Evolutionary conservation across 2,113 vertebrate genomes (phyloP), one percentile per base, ranked within the genome.

Genomic region (Nerophis ophidion): DNA sequence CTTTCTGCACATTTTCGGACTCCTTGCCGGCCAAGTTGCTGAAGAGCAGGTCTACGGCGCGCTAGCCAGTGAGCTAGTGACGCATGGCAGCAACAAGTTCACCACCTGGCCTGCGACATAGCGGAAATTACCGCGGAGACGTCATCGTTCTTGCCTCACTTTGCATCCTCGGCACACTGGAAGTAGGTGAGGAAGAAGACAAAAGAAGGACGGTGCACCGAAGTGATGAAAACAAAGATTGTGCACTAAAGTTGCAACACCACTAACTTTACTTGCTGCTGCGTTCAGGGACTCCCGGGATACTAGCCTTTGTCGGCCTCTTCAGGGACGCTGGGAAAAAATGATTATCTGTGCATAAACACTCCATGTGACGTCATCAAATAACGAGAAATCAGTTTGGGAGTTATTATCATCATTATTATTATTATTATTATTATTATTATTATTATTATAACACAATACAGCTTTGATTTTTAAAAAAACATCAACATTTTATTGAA

Each of bases 51-150:
- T 8, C 35, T n/a, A 40, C 16, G 48, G 26, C 33, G 34, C 15
- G 34, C 26, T 26, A 26, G 26, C 26, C 26, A 15, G 14, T 10
- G 48, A 50, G 19, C 57, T 16, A 13, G 26, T n/a, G 57, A 57
- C 3, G 7, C 70, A 78, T 84, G 67, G 51, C 76, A 56, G 51
- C 13, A 42, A 70, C 55, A 44, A 73, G 40, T 64, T 52, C 16
- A 46, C n/a, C 1, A 34, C 35, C 19, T 6, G 54, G 64, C 34
- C 64, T 59, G 65, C 42, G 57, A 67, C 76, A 78, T 65, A 15
- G 19, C 62, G 84, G 79, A 84, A 86, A 85, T 47, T 16, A 72
- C 77, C 50, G 45, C 35, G 1, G 5, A 36, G 40, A 60, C 71
- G 73, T 81, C 74, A 82, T 7, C 70, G 34, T 15, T 13, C 14